A percentile compares a stretch with the other conserved stretches of the same genome.
These are phyloP conservation scores for Corythaeola cristata DNA, from an alignment of 2,113 vertebrate species.

Conservation along the genomic window DNA sequence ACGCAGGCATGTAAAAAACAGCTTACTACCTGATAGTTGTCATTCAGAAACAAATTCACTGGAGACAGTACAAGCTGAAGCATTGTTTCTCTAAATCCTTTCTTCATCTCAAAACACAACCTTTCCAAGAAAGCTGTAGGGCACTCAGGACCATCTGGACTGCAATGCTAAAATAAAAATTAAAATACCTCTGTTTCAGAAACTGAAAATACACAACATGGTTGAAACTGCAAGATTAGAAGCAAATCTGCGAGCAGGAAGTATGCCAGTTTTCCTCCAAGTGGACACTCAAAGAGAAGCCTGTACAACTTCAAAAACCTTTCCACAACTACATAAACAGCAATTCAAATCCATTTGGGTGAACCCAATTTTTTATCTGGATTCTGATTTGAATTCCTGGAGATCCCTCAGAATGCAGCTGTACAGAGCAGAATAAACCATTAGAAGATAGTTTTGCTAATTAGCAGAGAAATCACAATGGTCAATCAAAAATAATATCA, in stretches of 20 bases:
- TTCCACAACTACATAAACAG: not conserved
- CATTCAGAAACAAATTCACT: conserved; percentile 90
- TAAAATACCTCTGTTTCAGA: not conserved
- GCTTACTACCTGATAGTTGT: conserved; percentile 90
- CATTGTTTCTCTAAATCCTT: conserved; percentile 94
- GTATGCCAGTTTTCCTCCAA: not conserved
- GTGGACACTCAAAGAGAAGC: not conserved
- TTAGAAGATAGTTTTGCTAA: not conserved
- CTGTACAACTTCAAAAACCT: not conserved
- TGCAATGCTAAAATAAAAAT: conserved; percentile 84
- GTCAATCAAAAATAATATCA: not conserved
- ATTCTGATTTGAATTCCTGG: not conserved
- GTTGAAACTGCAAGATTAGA: not conserved
- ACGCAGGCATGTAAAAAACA: accelerated
- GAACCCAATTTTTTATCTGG: not conserved
- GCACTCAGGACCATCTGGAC: conserved; percentile 89
- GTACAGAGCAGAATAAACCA: not conserved
- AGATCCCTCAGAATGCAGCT: not conserved
- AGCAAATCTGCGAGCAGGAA: not conserved
- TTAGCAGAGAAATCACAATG: not conserved
- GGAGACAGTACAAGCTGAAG: conserved; percentile 94
- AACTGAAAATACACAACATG: not conserved
- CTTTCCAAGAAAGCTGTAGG: conserved; percentile 93
- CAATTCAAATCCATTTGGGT: not conserved
- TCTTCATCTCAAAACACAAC: conserved; percentile 98